Percentiles rank a stretch among this genome's conserved stretches.
Evolutionary conservation across 1,140 invertebrate genomes (phyloP).

Genomic region (Caligus rogercresseyi): DNA sequence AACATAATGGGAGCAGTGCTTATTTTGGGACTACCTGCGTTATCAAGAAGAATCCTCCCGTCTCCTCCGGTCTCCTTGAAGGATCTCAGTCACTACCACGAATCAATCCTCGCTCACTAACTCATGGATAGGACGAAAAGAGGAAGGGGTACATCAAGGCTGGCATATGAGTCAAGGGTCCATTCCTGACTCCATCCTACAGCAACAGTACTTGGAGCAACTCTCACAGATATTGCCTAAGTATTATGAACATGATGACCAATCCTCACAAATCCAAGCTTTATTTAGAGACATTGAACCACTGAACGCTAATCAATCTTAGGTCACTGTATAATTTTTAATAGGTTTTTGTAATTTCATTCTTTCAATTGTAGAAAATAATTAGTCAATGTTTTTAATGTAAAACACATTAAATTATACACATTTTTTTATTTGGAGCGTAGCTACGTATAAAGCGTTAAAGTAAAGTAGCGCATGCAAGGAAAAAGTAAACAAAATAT

Average conservation of each 20-base stretch:
- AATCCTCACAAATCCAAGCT: too few relatives aligned
- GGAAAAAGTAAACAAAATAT: too few relatives aligned
- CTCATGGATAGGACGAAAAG: background rate
- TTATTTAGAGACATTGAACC: background rate
- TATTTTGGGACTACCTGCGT: background rate
- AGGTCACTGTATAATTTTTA: too few relatives aligned
- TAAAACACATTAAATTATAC: too few relatives aligned
- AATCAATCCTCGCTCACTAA: background rate
- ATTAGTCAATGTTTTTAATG: too few relatives aligned
- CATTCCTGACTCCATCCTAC: background rate
- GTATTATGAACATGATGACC: background rate
- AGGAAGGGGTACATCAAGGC: background rate
- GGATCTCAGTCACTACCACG: background rate
- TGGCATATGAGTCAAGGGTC: background rate
- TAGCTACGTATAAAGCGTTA: too few relatives aligned
- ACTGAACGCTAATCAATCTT: too few relatives aligned
- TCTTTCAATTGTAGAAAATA: too few relatives aligned
- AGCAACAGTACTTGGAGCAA: background rate
- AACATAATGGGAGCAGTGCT: background rate
- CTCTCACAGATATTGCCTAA: background rate
- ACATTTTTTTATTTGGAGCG: too few relatives aligned
- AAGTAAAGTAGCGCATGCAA: too few relatives aligned
- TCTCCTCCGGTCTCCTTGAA: background rate
- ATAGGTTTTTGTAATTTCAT: too few relatives aligned
- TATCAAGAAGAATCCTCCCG: background rate